A percentile compares a stretch with the other conserved stretches of the same genome.
These are phyloP conservation scores for Heliconius eleuchia DNA, from an alignment of 1,140 invertebrate species.

Conservation along the genomic window DNA sequence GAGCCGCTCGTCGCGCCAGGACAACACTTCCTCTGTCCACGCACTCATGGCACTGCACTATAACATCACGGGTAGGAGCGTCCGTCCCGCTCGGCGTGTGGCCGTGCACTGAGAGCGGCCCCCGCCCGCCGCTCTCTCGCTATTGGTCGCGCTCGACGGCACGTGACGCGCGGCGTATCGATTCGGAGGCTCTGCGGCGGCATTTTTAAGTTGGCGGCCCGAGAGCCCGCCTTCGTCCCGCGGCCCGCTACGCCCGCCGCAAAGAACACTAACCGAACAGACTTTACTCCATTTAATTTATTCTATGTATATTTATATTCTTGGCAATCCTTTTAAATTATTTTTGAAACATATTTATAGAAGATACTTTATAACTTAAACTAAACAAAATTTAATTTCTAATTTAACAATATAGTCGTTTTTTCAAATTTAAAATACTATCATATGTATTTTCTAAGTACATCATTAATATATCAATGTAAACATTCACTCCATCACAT, in stretches of 20 bases:
- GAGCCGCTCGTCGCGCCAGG: conserved; percentile 73
- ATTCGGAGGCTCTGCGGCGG: conserved; percentile 88
- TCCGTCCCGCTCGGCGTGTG: conserved; percentile 65
- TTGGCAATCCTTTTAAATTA: not conserved
- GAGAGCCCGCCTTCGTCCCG: conserved; percentile 73
- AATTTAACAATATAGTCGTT: not conserved
- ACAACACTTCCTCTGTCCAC: conserved; percentile 74
- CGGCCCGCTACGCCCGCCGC: conserved; percentile 56
- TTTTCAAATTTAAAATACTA: not conserved
- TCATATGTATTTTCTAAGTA: not conserved
- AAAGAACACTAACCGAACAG: conserved; percentile 50
- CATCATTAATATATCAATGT: not conserved
- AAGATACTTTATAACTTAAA: not conserved
- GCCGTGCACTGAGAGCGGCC: conserved; percentile 65
- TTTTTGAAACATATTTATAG: not conserved
- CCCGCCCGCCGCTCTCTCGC: conserved; percentile 57
- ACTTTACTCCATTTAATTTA: conserved; percentile 13
- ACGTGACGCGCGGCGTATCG: conserved; percentile 87
- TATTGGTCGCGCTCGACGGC: conserved; percentile 78
- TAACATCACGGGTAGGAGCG: conserved; percentile 65
- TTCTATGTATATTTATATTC: not conserved
- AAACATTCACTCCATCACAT: not conserved
- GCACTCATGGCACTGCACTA: conserved; percentile 78
- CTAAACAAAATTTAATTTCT: not conserved
- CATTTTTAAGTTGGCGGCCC: conserved; percentile 87